Conservation (phyloP, 1,140 invertebrate species). For the Bacillus rossius region DNA sequence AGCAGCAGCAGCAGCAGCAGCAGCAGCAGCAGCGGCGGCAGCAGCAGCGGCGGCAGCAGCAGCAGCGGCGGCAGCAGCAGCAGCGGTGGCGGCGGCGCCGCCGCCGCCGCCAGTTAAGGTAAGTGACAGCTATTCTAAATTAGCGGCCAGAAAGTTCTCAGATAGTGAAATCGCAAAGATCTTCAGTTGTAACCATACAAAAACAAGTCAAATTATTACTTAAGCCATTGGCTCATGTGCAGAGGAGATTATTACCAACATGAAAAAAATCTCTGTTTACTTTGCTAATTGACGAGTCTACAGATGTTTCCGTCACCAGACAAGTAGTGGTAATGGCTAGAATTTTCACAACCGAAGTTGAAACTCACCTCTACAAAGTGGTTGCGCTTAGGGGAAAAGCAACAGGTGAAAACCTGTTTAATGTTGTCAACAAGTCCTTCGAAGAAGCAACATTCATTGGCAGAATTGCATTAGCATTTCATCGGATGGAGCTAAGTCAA, state of each 20-base stretch:
- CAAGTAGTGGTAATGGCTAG: constrained; percentile 1
- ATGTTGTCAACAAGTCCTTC: not conserved
- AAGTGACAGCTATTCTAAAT: not conserved
- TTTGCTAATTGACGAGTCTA: not conserved
- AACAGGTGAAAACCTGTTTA: not conserved
- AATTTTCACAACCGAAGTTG: not conserved
- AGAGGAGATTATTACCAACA: not conserved
- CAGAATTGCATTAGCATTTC: constrained; percentile 10
- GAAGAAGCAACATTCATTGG: constrained; percentile 10
- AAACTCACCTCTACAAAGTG: not conserved
- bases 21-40: too few relatives aligned
- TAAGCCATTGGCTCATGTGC: not conserved
- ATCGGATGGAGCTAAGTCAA: constrained; percentile 9
- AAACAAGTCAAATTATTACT: not conserved
- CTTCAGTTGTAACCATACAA: not conserved
- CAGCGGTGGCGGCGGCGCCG: too few relatives aligned
- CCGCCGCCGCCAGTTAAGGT: too few relatives aligned
- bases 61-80: too few relatives aligned
- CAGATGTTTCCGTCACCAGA: not conserved
- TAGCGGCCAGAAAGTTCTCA: not conserved
- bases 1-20: too few relatives aligned
- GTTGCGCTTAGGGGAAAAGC: not conserved
- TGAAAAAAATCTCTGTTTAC: not conserved
- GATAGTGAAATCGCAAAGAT: not conserved
- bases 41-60: too few relatives aligned